Percentiles rank a stretch among this genome's conserved stretches.
phyloP scores from a whole-genome alignment of 2,888 invertebrate species.

The Timandra comae region DNA sequence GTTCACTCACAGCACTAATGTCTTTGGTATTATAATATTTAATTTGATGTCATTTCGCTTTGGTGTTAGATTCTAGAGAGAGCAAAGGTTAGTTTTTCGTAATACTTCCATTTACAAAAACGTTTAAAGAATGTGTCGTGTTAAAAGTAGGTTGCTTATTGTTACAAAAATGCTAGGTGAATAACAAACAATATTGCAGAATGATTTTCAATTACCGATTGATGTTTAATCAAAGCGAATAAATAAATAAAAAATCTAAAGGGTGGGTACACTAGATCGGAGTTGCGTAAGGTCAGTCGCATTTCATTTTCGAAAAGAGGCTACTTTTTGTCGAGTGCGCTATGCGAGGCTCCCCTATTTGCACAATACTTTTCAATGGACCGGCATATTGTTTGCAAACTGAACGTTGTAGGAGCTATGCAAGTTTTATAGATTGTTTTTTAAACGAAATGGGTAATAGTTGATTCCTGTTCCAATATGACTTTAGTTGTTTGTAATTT shows the following conservation, averaged over 20 bases:
- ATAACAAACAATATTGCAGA: too few relatives aligned
- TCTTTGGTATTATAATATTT: slow-evolving; percentile 53
- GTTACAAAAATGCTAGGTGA: too few relatives aligned
- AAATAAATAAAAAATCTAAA: too few relatives aligned
- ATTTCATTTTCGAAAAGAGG: slow-evolving; percentile 50
- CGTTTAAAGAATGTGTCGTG: too few relatives aligned
- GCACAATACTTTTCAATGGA: slow-evolving; percentile 65
- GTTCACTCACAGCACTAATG: slow-evolving; percentile 53
- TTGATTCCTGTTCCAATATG: background rate
- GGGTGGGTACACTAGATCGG: slow-evolving; percentile 21
- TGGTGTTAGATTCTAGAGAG: slow-evolving; percentile 13
- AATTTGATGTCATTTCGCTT: slow-evolving; percentile 50
- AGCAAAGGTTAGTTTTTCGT: slow-evolving; percentile 15
- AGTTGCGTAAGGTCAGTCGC: slow-evolving; percentile 49
- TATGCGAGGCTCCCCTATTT: slow-evolving; percentile 46
- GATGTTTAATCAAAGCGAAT: too few relatives aligned
- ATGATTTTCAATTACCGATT: too few relatives aligned
- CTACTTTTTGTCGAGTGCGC: slow-evolving; percentile 50
- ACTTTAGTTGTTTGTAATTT: slow-evolving; percentile 1
- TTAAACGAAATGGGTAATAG: background rate
- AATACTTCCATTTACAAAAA: slow-evolving; percentile 18
- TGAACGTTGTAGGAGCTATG: slow-evolving; percentile 24
- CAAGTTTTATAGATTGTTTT: slow-evolving; percentile 7
- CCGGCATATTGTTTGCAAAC: slow-evolving; percentile 49
- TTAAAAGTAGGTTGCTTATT: too few relatives aligned